Evolutionary conservation across 2,888 invertebrate species (phyloP).

Genomic region (Halictus quadricinctus): DNA sequence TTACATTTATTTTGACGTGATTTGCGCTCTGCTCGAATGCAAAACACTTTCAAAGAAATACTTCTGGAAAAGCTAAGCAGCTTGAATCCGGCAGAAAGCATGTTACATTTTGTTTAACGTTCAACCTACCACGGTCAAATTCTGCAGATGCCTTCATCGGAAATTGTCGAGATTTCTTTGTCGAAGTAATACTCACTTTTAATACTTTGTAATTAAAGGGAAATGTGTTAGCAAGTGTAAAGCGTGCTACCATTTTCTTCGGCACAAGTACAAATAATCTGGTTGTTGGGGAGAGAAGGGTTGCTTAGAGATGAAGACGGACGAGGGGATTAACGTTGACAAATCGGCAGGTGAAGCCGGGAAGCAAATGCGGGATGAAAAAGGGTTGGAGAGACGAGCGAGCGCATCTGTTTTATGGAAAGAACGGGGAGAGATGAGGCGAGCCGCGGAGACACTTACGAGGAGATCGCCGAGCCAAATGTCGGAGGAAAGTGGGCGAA

Average conservation of each 20-base stretch:
- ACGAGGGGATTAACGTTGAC: background rate
- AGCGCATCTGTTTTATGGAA: background rate
- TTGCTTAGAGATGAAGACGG: background rate
- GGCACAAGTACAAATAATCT: background rate
- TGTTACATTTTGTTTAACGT: background rate
- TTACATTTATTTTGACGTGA: background rate
- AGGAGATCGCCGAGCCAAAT: background rate
- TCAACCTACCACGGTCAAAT: background rate
- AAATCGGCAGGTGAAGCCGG: background rate
- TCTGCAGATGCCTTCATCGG: too few species aligned
- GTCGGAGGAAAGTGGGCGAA: background rate
- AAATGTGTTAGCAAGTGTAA: too few species aligned
- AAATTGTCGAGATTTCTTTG: too few species aligned
- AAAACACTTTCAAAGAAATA: background rate
- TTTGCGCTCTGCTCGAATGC: background rate
- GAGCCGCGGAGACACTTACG: constrained; percentile 16
- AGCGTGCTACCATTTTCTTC: too few species aligned
- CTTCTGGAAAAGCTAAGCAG: background rate
- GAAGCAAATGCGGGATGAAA: background rate
- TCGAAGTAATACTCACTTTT: too few species aligned
- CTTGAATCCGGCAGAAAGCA: background rate
- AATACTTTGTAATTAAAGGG: too few species aligned
- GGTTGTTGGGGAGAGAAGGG: background rate
- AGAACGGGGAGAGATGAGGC: background rate
- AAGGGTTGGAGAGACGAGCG: background rate